Evolutionary conservation across 2,888 invertebrate genomes (phyloP).

Genomic region (Marronus borbonicus): DNA sequence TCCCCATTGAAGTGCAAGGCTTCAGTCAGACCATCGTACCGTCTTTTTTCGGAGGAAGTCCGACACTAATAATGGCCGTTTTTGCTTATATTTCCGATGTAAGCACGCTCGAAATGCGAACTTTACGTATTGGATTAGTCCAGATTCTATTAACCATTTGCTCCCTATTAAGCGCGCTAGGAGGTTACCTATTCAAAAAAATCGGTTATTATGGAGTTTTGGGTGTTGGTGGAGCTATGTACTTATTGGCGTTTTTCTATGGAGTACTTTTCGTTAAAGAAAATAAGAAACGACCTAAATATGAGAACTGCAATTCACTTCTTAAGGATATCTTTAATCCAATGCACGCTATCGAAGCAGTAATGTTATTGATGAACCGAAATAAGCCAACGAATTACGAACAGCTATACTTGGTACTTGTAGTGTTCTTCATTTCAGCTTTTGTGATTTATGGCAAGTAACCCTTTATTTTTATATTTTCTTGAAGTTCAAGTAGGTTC

Average conservation of each 20-base stretch:
- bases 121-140: constrained; percentile 76
- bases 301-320: constrained; percentile 52
- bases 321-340: constrained; percentile 66
- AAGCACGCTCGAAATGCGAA: constrained; percentile 74
- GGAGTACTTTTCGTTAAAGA: constrained; percentile 66
- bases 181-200: constrained; percentile 62
- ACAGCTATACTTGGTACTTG: constrained; percentile 61
- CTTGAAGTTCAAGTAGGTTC: too few species aligned
- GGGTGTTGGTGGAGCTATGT: constrained; percentile 61
- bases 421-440: constrained; percentile 52
- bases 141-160: constrained; percentile 63
- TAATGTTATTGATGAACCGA: constrained; percentile 63
- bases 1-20: constrained; percentile 72
- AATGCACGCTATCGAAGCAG: constrained; percentile 64
- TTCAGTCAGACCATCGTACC: constrained; percentile 74
- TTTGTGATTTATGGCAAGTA: constrained; percentile 48
- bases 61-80: constrained; percentile 68
- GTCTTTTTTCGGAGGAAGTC: constrained; percentile 75
- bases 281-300: constrained; percentile 54
- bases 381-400: constrained; percentile 52
- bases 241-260: constrained; percentile 63
- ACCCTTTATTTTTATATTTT: neutral
- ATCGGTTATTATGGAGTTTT: constrained; percentile 65
- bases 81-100: constrained; percentile 69
- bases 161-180: constrained; percentile 58